Percentiles rank a stretch among this genome's conserved stretches.
These are phyloP conservation scores for Steinernema feltiae DNA, from an alignment of 1,140 invertebrate species.

Conservation along the genomic window DNA sequence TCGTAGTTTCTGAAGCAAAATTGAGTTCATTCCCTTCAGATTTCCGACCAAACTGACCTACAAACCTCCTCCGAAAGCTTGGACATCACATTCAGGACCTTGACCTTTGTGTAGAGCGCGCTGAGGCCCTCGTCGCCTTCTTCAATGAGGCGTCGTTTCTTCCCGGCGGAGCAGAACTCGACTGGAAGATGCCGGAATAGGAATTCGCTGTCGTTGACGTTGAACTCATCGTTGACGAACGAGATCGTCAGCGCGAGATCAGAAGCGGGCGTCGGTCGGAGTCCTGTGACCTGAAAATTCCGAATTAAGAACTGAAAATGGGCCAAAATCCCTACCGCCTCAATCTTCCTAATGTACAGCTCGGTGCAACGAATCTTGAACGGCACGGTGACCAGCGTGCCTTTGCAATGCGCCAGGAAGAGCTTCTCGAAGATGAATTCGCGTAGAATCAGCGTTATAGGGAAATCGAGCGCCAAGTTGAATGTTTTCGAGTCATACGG, in stretches of 20 bases:
- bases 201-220: slow-evolving; percentile 39
- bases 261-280: slow-evolving; percentile 46
- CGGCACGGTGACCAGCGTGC: slow-evolving; percentile 30
- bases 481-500: slow-evolving; percentile 47
- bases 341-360: slow-evolving; percentile 42
- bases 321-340: slow-evolving; percentile 35
- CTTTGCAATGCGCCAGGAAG: slow-evolving; percentile 30
- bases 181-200: slow-evolving; percentile 41
- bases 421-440: slow-evolving; percentile 34
- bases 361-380: slow-evolving; percentile 39
- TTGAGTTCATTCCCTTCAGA: neutral
- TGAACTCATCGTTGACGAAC: slow-evolving; percentile 53
- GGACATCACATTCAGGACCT: slow-evolving; percentile 22
- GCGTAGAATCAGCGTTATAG: slow-evolving; percentile 43
- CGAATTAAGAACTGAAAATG: neutral
- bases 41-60: slow-evolving; percentile 2
- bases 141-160: slow-evolving; percentile 17
- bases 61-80: neutral
- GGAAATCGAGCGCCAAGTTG: slow-evolving; percentile 51
- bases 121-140: slow-evolving; percentile 10
- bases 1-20: slow-evolving; percentile 38
- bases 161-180: slow-evolving; percentile 36
- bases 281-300: slow-evolving; percentile 39
- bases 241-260: slow-evolving; percentile 50
- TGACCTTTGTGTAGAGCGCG: slow-evolving; percentile 39